A percentile compares a stretch with the other conserved stretches of the same genome.
phyloP scores from a whole-genome alignment of 2,113 vertebrate species.

The Helogale parvula region DNA sequence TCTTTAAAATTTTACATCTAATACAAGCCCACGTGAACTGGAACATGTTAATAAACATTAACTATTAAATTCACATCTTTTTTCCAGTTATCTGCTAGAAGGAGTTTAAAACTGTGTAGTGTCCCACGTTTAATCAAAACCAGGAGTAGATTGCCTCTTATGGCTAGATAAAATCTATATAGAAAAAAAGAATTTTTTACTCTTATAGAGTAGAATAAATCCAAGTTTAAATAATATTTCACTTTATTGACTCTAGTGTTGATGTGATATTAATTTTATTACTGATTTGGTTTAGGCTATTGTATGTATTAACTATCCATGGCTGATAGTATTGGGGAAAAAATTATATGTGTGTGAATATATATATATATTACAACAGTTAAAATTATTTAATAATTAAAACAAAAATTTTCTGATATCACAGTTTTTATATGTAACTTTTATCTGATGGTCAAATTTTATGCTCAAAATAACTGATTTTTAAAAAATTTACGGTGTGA shows the following conservation, averaged over 20 bases:
- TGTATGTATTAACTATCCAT: neutral
- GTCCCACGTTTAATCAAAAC: neutral
- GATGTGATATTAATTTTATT: neutral
- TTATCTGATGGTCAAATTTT: neutral
- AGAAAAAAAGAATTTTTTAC: neutral
- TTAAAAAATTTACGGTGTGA: neutral
- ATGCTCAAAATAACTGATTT: neutral
- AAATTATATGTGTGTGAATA: neutral
- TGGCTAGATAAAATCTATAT: neutral
- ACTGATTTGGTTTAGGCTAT: neutral
- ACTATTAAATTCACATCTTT: neutral
- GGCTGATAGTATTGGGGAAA: neutral
- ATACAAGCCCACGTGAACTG: neutral
- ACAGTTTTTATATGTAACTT: neutral
- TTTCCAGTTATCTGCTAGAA: conserved; percentile 13
- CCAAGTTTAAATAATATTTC: conserved; percentile 25
- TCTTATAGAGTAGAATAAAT: conserved; percentile 10
- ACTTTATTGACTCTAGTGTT: conserved; percentile 6
- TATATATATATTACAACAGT: neutral
- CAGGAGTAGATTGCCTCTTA: neutral
- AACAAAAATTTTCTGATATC: neutral
- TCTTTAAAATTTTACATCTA: neutral
- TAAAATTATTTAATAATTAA: conserved; percentile 24
- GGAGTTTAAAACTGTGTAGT: neutral
- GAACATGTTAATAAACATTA: conserved; percentile 25